A percentile compares a stretch with the other conserved stretches of the same genome.
Evolutionary conservation across 1,140 invertebrate genomes (phyloP).

Genomic region (Drosophila sechellia): DNA sequence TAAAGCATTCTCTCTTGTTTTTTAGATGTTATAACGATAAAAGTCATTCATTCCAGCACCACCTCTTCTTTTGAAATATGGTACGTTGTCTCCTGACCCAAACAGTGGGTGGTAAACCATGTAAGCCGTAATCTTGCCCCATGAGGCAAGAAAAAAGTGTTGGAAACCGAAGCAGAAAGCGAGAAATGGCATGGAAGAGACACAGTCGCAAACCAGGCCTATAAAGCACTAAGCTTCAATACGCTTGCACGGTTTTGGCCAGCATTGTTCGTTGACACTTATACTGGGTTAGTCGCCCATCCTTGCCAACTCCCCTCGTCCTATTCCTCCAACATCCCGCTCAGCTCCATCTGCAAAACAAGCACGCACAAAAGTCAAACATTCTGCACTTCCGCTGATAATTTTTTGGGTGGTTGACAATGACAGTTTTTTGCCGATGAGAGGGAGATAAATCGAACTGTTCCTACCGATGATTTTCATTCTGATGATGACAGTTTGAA

Average conservation of each 20-base stretch:
- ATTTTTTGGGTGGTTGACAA: slow-evolving; percentile 1
- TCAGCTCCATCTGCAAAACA: neutral
- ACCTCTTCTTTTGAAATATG: no score
- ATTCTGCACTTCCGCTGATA: slow-evolving; percentile 53
- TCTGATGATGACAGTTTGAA: slow-evolving; percentile 7
- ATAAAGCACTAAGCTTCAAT: neutral
- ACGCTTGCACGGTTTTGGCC: neutral
- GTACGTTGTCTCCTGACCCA: no score
- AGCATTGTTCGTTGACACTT: slow-evolving; percentile 45
- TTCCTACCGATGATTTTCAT: neutral
- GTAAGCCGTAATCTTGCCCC: neutral
- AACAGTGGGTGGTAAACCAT: neutral
- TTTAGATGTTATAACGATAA: no score
- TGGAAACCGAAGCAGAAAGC: neutral
- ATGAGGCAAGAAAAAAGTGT: neutral
- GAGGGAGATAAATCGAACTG: neutral
- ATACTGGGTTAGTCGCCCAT: slow-evolving; percentile 35
- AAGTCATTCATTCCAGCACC: no score
- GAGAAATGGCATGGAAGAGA: neutral
- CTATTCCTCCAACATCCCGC: neutral
- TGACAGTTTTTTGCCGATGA: neutral
- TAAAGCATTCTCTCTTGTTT: no score
- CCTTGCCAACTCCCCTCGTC: neutral
- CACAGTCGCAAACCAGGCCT: neutral
- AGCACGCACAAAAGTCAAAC: slow-evolving; percentile 36